phyloP scores from a whole-genome alignment of 2,797 vertebrate species.

The Poecilia picta region DNA sequence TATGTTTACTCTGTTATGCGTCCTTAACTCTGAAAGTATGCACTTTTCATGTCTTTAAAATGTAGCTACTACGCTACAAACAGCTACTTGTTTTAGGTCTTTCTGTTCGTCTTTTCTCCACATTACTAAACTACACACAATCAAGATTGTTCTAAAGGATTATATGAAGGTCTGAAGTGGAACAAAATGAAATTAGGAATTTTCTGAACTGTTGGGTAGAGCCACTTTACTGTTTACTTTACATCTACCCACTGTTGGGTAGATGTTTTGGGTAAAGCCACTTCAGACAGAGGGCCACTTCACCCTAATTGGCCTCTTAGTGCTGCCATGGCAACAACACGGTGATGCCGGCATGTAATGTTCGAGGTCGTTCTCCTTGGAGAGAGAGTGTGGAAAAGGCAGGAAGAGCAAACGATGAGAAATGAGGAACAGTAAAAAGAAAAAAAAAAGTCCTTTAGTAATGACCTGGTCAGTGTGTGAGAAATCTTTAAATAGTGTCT shows the following conservation, averaged over 20 bases:
- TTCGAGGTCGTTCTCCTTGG: constrained; percentile 39
- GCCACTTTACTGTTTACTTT: no score
- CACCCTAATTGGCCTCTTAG: constrained; percentile 34
- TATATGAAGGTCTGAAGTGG: neutral
- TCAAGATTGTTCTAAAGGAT: neutral
- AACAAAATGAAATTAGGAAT: neutral
- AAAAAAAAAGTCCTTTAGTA: neutral
- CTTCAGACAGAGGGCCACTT: constrained; percentile 27
- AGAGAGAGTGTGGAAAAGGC: constrained; percentile 7
- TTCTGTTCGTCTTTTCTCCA: neutral
- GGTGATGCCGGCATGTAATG: constrained; percentile 28
- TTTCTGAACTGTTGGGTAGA: no score
- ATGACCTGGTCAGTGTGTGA: neutral
- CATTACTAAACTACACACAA: neutral
- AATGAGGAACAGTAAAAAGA: neutral
- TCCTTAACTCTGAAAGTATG: neutral
- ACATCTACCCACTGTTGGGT: no score
- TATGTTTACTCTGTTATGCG: neutral
- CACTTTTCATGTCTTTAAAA: neutral
- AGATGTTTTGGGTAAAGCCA: constrained; percentile 13
- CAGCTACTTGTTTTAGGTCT: neutral
- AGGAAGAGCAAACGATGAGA: constrained; percentile 2
- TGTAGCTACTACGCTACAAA: neutral
- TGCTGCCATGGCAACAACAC: constrained; percentile 70
- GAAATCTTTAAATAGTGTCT: neutral